phyloP scores from a whole-genome alignment of 2,888 invertebrate species.

The Cloeon dipterum region DNA sequence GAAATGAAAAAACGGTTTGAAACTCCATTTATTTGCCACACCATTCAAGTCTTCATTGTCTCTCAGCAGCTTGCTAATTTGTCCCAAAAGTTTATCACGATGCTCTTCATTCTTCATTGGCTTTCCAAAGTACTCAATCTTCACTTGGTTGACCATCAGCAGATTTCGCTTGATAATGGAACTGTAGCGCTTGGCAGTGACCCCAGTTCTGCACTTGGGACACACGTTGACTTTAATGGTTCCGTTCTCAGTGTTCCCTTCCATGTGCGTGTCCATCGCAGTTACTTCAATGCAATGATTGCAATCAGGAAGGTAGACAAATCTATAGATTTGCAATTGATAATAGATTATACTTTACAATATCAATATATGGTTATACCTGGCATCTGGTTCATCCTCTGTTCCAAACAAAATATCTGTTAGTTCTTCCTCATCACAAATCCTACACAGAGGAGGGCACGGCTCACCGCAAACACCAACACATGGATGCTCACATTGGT shows the following conservation, averaged over 20 bases:
- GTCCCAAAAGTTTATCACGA: too few relatives aligned
- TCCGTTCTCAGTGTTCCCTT: neutral
- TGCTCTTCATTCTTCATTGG: too few relatives aligned
- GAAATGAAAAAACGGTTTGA: too few relatives aligned
- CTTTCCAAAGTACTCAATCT: neutral
- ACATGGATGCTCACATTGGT: conserved; percentile 32
- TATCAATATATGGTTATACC: conserved; percentile 14
- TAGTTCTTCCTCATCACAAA: conserved; percentile 25
- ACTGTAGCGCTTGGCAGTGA: neutral
- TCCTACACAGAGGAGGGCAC: conserved; percentile 32
- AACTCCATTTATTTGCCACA: neutral
- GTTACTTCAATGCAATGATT: conserved; percentile 23
- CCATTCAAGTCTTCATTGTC: neutral
- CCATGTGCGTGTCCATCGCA: conserved; percentile 19
- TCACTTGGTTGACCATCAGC: neutral
- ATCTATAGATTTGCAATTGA: conserved; percentile 18
- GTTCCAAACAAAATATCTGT: conserved; percentile 20
- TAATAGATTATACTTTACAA: neutral
- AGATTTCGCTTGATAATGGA: neutral
- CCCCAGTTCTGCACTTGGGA: neutral
- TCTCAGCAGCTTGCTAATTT: neutral
- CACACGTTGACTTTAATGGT: neutral
- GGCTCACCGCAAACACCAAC: conserved; percentile 48
- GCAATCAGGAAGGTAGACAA: conserved; percentile 27
- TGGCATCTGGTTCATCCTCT: conserved; percentile 28